Percentiles rank a stretch among this genome's conserved stretches.
Conservation (phyloP, 2,113 vertebrate species). For the Psittacara wagleri region DNA sequence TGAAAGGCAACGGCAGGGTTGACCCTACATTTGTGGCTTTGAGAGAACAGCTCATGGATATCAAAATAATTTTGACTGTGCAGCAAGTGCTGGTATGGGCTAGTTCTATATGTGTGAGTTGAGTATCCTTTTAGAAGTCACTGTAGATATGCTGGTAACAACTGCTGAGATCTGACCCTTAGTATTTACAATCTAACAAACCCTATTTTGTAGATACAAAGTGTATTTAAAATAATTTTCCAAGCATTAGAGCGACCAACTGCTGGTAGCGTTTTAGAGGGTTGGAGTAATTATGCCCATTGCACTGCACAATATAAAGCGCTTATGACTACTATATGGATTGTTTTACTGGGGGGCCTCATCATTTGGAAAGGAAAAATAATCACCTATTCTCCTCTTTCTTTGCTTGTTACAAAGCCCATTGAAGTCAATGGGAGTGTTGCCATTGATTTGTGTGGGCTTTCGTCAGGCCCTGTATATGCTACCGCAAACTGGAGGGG, state of each 20-base stretch:
- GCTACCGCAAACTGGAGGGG: background rate
- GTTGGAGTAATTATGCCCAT: constrained; percentile 29
- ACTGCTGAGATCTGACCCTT: background rate
- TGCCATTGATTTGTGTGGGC: constrained; percentile 32
- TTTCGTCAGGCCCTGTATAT: background rate
- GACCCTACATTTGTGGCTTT: background rate
- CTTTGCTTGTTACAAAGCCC: background rate
- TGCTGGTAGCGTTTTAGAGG: constrained; percentile 11
- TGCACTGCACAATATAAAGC: constrained; percentile 1
- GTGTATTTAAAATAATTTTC: constrained; percentile 36
- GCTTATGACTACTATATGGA: background rate
- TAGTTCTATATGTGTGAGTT: background rate
- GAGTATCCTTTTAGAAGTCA: background rate
- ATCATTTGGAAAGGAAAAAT: background rate
- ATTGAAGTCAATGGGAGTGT: background rate
- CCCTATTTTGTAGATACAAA: background rate
- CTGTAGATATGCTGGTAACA: background rate
- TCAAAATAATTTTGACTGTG: background rate
- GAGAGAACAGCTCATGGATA: background rate
- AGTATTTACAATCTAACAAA: background rate
- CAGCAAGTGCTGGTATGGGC: background rate
- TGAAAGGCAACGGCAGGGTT: background rate
- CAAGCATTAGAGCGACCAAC: background rate
- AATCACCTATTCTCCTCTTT: constrained; percentile 26
- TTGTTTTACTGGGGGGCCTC: background rate